A percentile compares a stretch with the other conserved stretches of the same genome.
These are phyloP conservation scores for Dynastes hyllus DNA, from an alignment of 2,888 invertebrate species.

Conservation along the genomic window DNA sequence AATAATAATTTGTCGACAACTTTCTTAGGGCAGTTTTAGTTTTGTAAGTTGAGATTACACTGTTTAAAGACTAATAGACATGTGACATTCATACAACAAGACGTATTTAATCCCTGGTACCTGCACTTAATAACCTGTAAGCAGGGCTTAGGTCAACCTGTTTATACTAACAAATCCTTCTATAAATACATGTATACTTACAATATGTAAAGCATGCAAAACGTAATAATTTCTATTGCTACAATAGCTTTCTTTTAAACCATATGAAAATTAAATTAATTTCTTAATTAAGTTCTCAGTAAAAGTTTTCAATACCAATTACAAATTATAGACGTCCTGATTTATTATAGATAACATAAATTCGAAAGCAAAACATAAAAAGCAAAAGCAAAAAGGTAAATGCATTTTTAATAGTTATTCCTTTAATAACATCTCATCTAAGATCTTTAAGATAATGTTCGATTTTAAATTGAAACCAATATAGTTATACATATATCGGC, in stretches of 20 bases:
- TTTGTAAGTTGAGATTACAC: constrained; percentile 43
- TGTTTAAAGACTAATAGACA: constrained; percentile 54
- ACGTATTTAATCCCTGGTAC: constrained; percentile 29
- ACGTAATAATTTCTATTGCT: too few species aligned
- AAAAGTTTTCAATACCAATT: constrained; percentile 6
- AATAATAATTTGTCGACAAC: constrained; percentile 34
- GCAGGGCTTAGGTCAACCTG: constrained; percentile 23
- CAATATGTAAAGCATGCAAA: too few species aligned
- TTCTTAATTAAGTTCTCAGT: background rate
- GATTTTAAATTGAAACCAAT: constrained; percentile 41
- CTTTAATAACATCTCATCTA: constrained; percentile 41
- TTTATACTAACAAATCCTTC: background rate
- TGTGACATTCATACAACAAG: constrained; percentile 52
- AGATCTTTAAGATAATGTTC: constrained; percentile 45
- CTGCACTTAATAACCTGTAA: constrained; percentile 29
- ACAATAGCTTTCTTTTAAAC: too few species aligned
- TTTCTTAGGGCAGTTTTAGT: constrained; percentile 1
- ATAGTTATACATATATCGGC: constrained; percentile 9
- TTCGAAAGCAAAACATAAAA: background rate
- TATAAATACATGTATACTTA: background rate
- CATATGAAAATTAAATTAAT: background rate
- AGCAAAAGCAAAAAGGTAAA: background rate
- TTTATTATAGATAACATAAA: constrained; percentile 10
- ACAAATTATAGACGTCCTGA: constrained; percentile 3
- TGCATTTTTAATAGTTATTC: constrained; percentile 27